Evolutionary conservation across 2,797 vertebrate genomes (phyloP).

Genomic region (Mus minutoides): DNA sequence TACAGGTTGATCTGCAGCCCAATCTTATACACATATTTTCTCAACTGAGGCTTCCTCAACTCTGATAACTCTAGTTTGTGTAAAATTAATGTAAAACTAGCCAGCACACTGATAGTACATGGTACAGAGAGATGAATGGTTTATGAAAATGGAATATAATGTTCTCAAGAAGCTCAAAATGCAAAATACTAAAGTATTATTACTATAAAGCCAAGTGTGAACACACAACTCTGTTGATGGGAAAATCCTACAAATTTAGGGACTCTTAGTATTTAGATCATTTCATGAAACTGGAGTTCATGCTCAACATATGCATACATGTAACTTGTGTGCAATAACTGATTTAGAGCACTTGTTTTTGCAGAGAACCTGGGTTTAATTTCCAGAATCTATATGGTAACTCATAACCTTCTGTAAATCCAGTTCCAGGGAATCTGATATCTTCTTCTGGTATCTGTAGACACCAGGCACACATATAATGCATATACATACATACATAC

Average conservation of each 20-base stretch:
- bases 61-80: not conserved
- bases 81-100: not conserved
- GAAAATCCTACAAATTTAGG: not conserved
- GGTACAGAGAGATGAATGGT: not conserved
- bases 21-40: not conserved
- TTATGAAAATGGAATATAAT: not conserved
- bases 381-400: not conserved
- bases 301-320: not conserved
- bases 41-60: not conserved
- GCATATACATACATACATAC: not conserved
- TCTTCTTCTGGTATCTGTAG: not conserved
- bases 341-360: not conserved
- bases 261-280: not conserved
- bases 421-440: not conserved
- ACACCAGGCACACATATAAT: not conserved
- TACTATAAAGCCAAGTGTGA: not conserved
- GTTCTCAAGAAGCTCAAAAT: not conserved
- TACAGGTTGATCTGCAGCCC: not conserved
- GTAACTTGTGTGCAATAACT: not conserved
- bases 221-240: not conserved
- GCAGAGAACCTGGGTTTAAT: not conserved
- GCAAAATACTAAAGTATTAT: not conserved
- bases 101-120: not conserved
- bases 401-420: not conserved
- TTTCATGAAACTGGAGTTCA: not conserved